A percentile compares a stretch with the other conserved stretches of the same genome.
These are phyloP conservation scores for Lordiphosa collinella DNA, from an alignment of 1,140 invertebrate genomes.

Conservation along the genomic window DNA sequence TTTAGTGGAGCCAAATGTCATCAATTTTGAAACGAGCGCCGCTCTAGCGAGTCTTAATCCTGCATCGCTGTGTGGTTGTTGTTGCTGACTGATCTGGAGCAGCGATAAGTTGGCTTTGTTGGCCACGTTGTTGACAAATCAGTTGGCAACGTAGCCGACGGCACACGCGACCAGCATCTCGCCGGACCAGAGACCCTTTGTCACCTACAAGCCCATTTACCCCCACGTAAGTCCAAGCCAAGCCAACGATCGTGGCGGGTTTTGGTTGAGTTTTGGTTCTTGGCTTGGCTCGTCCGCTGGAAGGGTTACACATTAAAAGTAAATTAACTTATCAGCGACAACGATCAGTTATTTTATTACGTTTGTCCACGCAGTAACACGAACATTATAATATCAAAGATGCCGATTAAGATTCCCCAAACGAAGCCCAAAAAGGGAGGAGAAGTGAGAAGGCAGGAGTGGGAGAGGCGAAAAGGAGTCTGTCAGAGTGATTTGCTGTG, in stretches of 20 bases:
- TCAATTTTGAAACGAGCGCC: conserved; percentile 63
- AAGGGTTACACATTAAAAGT: conserved; percentile 79
- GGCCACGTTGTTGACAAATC: conserved; percentile 71
- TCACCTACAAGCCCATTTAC: conserved; percentile 71
- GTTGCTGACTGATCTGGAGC: conserved; percentile 67
- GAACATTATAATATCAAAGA: conserved; percentile 79
- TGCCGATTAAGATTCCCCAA: conserved; percentile 72
- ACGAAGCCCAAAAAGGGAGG: background rate
- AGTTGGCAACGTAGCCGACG: conserved; percentile 59
- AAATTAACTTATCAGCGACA: conserved; percentile 79
- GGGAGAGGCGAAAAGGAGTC: conserved; percentile 11
- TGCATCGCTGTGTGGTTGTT: conserved; percentile 25
- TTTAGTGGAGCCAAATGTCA: conserved; percentile 59
- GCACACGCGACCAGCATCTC: conserved; percentile 54
- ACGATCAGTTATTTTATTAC: conserved; percentile 79
- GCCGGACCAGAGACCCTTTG: conserved; percentile 45
- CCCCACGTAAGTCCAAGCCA: conserved; percentile 29
- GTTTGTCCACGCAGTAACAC: conserved; percentile 79
- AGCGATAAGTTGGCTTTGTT: conserved; percentile 70
- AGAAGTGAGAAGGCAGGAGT: background rate
- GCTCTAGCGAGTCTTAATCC: conserved; percentile 22
- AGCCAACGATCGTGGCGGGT: background rate
- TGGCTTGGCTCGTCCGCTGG: conserved; percentile 11
- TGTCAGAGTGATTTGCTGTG: background rate
- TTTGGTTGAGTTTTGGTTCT: background rate